A percentile compares a stretch with the other conserved stretches of the same genome.
phyloP scores from a whole-genome alignment of 2,113 vertebrate species.

The Nesoenas mayeri region DNA sequence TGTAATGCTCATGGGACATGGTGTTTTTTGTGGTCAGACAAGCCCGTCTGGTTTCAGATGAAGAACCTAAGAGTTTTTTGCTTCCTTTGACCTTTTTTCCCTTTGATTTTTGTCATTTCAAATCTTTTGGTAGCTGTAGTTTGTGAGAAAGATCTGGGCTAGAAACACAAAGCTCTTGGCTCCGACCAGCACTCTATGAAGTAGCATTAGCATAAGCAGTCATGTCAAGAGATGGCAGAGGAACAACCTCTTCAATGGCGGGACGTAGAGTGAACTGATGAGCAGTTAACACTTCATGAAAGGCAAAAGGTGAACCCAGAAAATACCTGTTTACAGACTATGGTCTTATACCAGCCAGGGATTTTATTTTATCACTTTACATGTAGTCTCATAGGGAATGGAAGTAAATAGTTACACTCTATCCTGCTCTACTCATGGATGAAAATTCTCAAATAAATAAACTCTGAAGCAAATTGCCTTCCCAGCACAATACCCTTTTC shows the following conservation, averaged over 20 bases:
- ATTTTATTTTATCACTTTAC: neutral
- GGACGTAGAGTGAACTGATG: neutral
- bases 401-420: neutral
- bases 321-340: fast-evolving
- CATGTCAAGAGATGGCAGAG: neutral
- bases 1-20: neutral
- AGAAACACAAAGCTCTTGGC: neutral
- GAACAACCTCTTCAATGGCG: fast-evolving
- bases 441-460: neutral
- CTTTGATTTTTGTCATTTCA: neutral
- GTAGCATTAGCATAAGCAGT: neutral
- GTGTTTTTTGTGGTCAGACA: neutral
- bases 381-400: neutral
- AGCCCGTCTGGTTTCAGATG: neutral
- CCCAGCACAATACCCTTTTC: neutral
- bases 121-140: neutral
- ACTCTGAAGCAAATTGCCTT: neutral
- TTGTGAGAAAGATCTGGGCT: neutral
- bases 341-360: neutral
- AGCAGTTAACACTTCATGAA: neutral
- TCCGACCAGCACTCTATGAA: neutral
- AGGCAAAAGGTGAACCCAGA: neutral
- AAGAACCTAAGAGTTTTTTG: neutral
- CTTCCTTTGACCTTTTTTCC: neutral
- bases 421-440: neutral